A percentile compares a stretch with the other conserved stretches of the same genome.
Evolutionary conservation across 1,140 invertebrate species (phyloP).

Genomic region (Chironomus tepperi): DNA sequence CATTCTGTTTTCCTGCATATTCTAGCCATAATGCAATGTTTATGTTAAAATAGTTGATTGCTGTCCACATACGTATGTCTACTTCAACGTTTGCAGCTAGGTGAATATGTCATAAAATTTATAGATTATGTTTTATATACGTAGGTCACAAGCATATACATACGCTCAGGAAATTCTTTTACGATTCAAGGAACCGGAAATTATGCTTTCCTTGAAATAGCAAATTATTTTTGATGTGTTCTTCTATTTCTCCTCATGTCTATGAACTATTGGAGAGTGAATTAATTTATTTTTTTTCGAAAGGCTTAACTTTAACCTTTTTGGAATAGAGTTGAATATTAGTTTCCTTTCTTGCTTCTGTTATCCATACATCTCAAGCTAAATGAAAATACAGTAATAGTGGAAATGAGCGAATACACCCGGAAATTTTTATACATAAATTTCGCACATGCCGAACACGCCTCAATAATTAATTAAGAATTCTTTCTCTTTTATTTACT

Average conservation of each 20-base stretch:
- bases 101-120: conserved; percentile 3
- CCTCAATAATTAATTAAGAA: conserved; percentile 23
- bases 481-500: background rate
- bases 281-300: too few relatives aligned
- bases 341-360: background rate
- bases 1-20: too few relatives aligned
- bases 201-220: conserved; percentile 1
- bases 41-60: too few relatives aligned
- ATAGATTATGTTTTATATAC: background rate
- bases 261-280: too few relatives aligned
- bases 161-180: background rate
- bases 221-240: background rate
- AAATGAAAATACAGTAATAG: background rate
- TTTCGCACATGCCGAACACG: conserved; percentile 22
- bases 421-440: conserved; percentile 21
- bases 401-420: conserved; percentile 11
- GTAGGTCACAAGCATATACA: background rate
- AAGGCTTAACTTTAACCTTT: too few relatives aligned
- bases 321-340: too few relatives aligned
- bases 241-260: too few relatives aligned
- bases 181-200: background rate
- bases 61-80: too few relatives aligned
- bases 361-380: background rate
- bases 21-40: background rate
- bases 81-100: background rate